phyloP scores from a whole-genome alignment of 2,888 invertebrate genomes.

The Balanococcus diminutus region DNA sequence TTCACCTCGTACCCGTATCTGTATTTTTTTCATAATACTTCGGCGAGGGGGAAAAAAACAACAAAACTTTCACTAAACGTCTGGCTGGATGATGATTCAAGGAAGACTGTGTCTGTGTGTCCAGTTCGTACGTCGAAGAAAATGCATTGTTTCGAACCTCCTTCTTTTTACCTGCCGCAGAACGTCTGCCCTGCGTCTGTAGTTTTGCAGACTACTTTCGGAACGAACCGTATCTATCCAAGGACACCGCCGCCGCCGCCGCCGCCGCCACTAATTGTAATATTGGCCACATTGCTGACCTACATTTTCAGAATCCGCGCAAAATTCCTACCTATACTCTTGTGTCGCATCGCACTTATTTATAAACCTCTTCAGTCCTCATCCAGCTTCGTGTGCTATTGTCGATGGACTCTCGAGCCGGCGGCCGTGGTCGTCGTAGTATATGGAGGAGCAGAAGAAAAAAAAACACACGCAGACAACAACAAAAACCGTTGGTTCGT shows the following conservation, averaged over 20 bases:
- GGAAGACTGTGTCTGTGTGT: background rate
- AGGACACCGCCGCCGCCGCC: background rate
- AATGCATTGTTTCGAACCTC: background rate
- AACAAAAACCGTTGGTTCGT: background rate
- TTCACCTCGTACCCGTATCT: background rate
- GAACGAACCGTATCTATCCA: background rate
- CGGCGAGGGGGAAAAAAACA: background rate
- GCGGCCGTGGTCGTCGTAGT: too few species aligned
- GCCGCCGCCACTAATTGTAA: background rate
- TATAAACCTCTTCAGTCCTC: slow-evolving; percentile 22
- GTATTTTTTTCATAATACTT: background rate
- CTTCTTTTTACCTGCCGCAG: background rate
- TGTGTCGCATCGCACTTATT: slow-evolving; percentile 10
- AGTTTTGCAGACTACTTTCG: slow-evolving; percentile 22
- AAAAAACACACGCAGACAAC: background rate
- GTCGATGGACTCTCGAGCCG: too few species aligned
- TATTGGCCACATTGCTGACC: slow-evolving; percentile 38
- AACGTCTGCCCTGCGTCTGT: background rate
- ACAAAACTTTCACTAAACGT: slow-evolving; percentile 28
- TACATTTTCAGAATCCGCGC: slow-evolving; percentile 21
- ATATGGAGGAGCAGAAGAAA: background rate
- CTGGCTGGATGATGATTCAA: slow-evolving; percentile 31
- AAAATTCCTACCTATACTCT: background rate
- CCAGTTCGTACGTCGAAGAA: background rate
- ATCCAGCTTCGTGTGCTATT: background rate